These are phyloP conservation scores for Volucella inanis DNA, from an alignment of 2,888 invertebrate genomes.

Conservation along the genomic window DNA sequence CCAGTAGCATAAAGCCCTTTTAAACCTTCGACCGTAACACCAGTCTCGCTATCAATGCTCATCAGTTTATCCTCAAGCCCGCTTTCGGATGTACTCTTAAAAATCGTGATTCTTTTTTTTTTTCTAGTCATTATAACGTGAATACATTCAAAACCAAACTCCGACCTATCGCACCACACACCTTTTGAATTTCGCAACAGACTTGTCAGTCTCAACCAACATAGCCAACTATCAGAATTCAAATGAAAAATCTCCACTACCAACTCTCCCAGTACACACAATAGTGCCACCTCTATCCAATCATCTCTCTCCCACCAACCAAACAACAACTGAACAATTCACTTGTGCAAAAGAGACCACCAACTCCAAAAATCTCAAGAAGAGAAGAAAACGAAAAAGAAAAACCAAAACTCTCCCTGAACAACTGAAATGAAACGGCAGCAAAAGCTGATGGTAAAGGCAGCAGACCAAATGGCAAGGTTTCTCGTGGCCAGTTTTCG, in stretches of 20 bases:
- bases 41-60: no score
- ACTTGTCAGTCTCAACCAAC: not conserved
- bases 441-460: conserved; percentile 30
- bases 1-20: no score
- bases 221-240: conserved; percentile 6
- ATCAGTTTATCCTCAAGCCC: no score
- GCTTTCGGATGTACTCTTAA: no score
- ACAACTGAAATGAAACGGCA: conserved; percentile 70
- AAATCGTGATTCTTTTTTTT: no score
- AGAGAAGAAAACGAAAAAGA: not conserved
- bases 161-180: no score
- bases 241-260: conserved; percentile 28
- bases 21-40: no score
- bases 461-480: conserved; percentile 69
- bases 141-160: no score
- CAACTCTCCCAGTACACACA: conserved; percentile 2
- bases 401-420: conserved; percentile 42
- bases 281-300: not conserved
- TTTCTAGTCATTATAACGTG: no score
- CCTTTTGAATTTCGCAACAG: no score
- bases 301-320: conserved; percentile 48
- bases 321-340: conserved; percentile 27
- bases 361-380: not conserved
- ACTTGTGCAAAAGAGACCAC: conserved; percentile 16
- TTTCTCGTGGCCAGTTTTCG: conserved; percentile 62